Conservation (phyloP, 2,113 vertebrate genomes). For the Nannospalax galili region DNA sequence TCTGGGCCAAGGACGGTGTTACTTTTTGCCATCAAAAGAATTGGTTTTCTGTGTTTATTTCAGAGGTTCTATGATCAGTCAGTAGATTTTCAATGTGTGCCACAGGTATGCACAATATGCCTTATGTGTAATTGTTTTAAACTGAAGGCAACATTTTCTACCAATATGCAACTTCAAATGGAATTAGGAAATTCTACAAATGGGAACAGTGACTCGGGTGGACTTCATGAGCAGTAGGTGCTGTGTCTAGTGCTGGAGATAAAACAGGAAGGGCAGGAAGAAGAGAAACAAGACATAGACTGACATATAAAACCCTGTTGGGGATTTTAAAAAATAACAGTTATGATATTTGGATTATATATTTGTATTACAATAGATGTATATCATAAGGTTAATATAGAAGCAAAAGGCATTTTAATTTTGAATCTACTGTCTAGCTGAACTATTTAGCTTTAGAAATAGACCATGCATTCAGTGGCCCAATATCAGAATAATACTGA, state of each 20-base stretch:
- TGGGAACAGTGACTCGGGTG: neutral
- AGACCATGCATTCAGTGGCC: neutral
- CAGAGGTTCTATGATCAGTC: neutral
- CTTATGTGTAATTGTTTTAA: neutral
- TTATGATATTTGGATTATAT: constrained; percentile 6
- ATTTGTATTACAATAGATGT: constrained; percentile 38
- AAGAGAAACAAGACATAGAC: neutral
- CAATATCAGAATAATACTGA: neutral
- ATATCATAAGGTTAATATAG: constrained; percentile 1
- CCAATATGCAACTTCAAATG: neutral
- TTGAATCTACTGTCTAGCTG: neutral
- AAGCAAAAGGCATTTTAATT: constrained; percentile 16
- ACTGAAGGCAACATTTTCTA: neutral
- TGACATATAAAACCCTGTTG: neutral
- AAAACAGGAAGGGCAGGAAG: too few relatives aligned
- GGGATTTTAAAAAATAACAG: neutral
- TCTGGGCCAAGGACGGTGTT: neutral
- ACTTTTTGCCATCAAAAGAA: neutral
- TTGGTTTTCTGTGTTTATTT: constrained; percentile 5
- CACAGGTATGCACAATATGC: neutral
- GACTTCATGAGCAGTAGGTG: neutral
- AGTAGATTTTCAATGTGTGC: neutral
- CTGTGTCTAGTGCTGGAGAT: neutral
- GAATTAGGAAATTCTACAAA: neutral
- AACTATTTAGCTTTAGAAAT: neutral